A percentile compares a stretch with the other conserved stretches of the same genome.
Evolutionary conservation across 1,140 invertebrate genomes (phyloP).

Genomic region (Neodiprion virginianus): DNA sequence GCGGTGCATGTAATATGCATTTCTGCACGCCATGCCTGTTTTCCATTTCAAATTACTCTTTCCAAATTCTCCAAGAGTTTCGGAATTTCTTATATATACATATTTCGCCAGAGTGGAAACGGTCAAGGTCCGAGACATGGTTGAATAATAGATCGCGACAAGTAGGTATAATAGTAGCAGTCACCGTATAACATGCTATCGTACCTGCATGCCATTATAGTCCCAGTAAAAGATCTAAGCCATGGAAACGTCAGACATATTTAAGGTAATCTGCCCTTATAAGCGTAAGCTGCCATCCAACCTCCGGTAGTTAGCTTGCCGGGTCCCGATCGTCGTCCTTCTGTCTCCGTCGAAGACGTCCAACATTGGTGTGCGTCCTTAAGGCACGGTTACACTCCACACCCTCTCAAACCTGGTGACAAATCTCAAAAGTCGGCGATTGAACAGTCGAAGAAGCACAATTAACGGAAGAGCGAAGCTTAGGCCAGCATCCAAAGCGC

Average conservation of each 20-base stretch:
- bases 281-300: conserved; percentile 25
- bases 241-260: conserved; percentile 20
- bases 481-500: no score
- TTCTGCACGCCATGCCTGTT: no score
- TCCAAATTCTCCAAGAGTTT: no score
- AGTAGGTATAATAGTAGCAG: conserved; percentile 1
- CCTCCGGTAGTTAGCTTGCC: conserved; percentile 19
- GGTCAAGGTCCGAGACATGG: neutral
- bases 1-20: neutral
- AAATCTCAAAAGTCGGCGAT: no score
- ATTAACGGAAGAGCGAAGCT: no score
- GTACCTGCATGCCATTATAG: neutral
- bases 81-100: no score
- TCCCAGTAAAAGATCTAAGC: conserved; percentile 5
- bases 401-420: neutral
- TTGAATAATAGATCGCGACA: neutral
- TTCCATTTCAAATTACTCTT: no score
- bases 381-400: neutral
- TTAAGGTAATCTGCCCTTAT: conserved; percentile 30
- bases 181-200: neutral
- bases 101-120: no score
- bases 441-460: no score
- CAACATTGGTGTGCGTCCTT: neutral
- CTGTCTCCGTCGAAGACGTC: conserved; percentile 7
- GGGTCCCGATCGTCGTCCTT: conserved; percentile 10